A percentile compares a stretch with the other conserved stretches of the same genome.
Conservation (phyloP, 2,113 vertebrate species). For the Pelusios castaneus region DNA sequence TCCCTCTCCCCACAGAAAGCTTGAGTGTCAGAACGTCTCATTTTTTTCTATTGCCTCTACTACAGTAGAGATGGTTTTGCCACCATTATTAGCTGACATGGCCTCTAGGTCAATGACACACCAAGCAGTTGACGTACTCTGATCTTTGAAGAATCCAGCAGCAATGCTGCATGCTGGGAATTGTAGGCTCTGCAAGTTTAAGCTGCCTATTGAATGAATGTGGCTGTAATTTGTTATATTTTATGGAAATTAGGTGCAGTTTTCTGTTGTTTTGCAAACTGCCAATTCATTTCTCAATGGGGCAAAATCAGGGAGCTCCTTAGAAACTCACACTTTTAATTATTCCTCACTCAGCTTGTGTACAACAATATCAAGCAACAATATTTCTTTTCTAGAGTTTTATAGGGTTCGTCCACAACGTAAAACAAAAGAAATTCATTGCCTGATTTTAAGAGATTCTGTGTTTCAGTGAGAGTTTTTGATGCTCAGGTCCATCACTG, state of each 20-base stretch:
- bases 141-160: neutral
- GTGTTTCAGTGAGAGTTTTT: neutral
- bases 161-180: neutral
- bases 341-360: neutral
- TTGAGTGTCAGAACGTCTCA: neutral
- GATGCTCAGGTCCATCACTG: neutral
- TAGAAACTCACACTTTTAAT: neutral
- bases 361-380: neutral
- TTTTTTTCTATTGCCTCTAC: neutral
- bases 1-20: neutral
- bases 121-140: neutral
- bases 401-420: neutral
- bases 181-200: conserved; percentile 8
- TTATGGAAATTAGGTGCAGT: conserved; percentile 24
- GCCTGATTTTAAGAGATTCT: neutral
- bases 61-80: neutral
- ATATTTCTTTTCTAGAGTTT: neutral
- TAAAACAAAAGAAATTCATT: neutral
- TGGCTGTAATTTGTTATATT: conserved; percentile 29
- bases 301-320: conserved; percentile 25
- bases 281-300: conserved; percentile 30
- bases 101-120: neutral
- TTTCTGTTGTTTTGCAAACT: neutral
- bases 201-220: conserved; percentile 13
- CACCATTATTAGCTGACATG: neutral